Base-by-base conservation (phyloP, 2,113 vertebrate genomes). In the Clarias magur region DNA sequence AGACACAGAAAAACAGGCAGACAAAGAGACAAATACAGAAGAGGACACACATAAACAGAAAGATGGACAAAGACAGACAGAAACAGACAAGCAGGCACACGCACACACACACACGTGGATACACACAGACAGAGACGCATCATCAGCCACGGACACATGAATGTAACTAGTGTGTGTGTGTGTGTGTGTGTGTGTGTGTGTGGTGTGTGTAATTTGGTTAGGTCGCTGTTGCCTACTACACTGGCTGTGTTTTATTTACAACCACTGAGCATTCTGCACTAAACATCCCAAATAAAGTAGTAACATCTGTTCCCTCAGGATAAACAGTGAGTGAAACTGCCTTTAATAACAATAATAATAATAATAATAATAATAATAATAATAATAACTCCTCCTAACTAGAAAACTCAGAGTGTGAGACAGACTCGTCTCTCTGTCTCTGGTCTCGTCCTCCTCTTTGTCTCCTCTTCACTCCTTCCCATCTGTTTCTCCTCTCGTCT, bases 381-480 rank as follows among this genome's bases (percentile, higher is more conserved):
- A 38, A 38, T 38, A 38, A 38, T 38, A 38, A 38, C 2, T 2
- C 1, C 34, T 38, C 34, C 34, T 38, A 38, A 38, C 34, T 38
- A 38, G 34, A 38, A 38, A 38, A 38, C 34, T 38, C 34, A 38
- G 30, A 34, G 34, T 38, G 34, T 38, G 48, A 54, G 73, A 54
- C 4, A 2, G 73, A n/a, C 42, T n/a, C 0, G 6, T 78, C n/a
- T 78, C 38, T 21, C 23, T 48, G 15, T 76, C 73, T 76, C 42
- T 53, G 0, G 48, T 53, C 23, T 63, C 12, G 9, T 48, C 60
- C 59, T 38, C 17, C 34, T 34, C 27, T 81, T 81, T 81, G 68
- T 73, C 23, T 53, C 56, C 57, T 80, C 73, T 89, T 91, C 79
- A 88, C 67, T 84, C 86, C 89, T 86, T 90, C 91, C 91, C 91